Percentiles rank a stretch among this genome's conserved stretches.
These are phyloP conservation scores for Ophonus ardosiacus DNA, from an alignment of 2,888 invertebrate species.

Conservation along the genomic window DNA sequence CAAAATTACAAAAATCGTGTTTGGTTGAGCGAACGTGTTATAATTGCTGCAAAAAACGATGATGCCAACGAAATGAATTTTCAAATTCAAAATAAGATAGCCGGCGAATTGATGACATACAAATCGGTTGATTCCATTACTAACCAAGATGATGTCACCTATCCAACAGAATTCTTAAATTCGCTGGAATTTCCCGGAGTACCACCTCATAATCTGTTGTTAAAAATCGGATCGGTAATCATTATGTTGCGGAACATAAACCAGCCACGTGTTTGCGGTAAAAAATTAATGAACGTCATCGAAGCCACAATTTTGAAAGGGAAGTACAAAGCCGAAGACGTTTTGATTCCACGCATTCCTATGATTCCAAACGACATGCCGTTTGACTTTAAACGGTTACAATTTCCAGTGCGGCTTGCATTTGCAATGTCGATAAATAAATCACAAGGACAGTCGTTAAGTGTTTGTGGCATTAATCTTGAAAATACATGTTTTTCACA, in stretches of 20 bases:
- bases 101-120: slow-evolving; percentile 64
- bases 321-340: slow-evolving; percentile 65
- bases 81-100: slow-evolving; percentile 64
- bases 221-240: slow-evolving; percentile 64
- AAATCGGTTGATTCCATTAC: slow-evolving; percentile 65
- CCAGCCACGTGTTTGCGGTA: slow-evolving; percentile 56
- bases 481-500: slow-evolving; percentile 70
- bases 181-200: slow-evolving; percentile 65
- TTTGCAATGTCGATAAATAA: slow-evolving; percentile 71
- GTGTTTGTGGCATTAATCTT: slow-evolving; percentile 70
- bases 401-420: slow-evolving; percentile 69
- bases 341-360: slow-evolving; percentile 66
- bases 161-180: slow-evolving; percentile 68
- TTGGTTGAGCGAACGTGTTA: slow-evolving; percentile 69
- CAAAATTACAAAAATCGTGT: slow-evolving; percentile 68
- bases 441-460: slow-evolving; percentile 71
- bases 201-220: slow-evolving; percentile 64
- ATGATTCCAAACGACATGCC: slow-evolving; percentile 68
- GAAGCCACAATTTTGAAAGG: slow-evolving; percentile 65
- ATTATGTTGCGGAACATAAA: slow-evolving; percentile 63
- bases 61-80: slow-evolving; percentile 68
- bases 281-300: slow-evolving; percentile 65
- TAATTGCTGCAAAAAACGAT: slow-evolving; percentile 71
- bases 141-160: slow-evolving; percentile 65
- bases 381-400: slow-evolving; percentile 68